phyloP scores from a whole-genome alignment of 2,888 invertebrate genomes.

The Nomada goodeniana region DNA sequence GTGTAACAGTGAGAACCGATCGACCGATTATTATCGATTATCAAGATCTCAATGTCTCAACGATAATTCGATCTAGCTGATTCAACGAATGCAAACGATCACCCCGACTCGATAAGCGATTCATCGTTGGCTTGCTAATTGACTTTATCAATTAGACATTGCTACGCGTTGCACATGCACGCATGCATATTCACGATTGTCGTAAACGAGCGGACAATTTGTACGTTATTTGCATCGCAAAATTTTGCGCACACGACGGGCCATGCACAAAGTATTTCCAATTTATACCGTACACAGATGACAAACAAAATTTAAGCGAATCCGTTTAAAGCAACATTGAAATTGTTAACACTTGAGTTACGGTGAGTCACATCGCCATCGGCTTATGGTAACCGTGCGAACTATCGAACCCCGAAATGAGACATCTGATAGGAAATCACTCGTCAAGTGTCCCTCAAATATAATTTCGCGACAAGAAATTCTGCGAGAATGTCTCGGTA shows the following conservation, averaged over 20 bases:
- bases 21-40: slow-evolving; percentile 22
- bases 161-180: slow-evolving; percentile 6
- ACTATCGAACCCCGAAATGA: not conserved
- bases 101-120: not conserved
- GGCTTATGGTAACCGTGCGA: not conserved
- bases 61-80: not conserved
- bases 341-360: not conserved
- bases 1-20: slow-evolving; percentile 7
- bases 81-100: not conserved
- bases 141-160: not conserved
- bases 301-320: not conserved
- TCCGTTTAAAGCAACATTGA: slow-evolving; percentile 8
- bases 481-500: not conserved
- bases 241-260: not conserved
- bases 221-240: slow-evolving; percentile 22
- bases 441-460: too few species aligned
- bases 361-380: not conserved
- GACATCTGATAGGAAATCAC: not conserved
- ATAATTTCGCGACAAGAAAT: not conserved
- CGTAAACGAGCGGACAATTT: not conserved
- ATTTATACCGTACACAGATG: not conserved
- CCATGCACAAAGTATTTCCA: slow-evolving; percentile 25
- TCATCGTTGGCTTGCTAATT: not conserved
- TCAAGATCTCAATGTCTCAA: not conserved
- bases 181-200: not conserved